A percentile compares a stretch with the other conserved stretches of the same genome.
Evolutionary conservation across 2,797 vertebrate species (phyloP).

Genomic region (Bradypodion pumilum): DNA sequence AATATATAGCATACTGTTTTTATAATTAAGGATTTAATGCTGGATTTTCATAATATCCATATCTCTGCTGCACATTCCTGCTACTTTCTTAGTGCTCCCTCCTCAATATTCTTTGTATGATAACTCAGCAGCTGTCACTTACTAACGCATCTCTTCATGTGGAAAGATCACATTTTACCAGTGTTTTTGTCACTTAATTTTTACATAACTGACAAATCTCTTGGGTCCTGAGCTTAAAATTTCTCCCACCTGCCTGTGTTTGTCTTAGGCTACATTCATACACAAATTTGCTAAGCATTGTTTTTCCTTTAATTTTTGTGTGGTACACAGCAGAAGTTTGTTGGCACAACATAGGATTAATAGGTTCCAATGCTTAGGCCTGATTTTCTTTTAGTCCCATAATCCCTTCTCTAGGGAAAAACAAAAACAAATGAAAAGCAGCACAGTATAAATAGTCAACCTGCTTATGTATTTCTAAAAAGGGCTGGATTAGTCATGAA

Average conservation of each 20-base stretch:
- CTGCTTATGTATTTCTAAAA: too few species aligned
- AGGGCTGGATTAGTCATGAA: too few species aligned
- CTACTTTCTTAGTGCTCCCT: background rate
- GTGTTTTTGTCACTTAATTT: background rate
- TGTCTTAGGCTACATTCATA: background rate
- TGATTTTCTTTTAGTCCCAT: too few species aligned
- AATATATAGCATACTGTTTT: background rate
- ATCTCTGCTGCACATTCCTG: background rate
- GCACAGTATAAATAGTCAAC: too few species aligned
- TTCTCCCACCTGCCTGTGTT: background rate
- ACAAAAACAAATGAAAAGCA: too few species aligned
- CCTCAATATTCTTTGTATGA: background rate
- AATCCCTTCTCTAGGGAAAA: too few species aligned
- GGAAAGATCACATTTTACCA: background rate
- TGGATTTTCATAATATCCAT: background rate
- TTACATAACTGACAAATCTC: background rate
- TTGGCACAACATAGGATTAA: too few species aligned
- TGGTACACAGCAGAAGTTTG: too few species aligned
- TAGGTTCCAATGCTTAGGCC: too few species aligned
- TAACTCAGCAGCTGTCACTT: background rate
- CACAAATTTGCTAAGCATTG: background rate
- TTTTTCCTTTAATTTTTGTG: too few species aligned
- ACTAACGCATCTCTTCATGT: background rate
- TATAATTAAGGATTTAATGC: background rate
- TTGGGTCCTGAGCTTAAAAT: background rate